Conservation (phyloP, 92 coral and sea anemone species). For the Porites rus region DNA sequence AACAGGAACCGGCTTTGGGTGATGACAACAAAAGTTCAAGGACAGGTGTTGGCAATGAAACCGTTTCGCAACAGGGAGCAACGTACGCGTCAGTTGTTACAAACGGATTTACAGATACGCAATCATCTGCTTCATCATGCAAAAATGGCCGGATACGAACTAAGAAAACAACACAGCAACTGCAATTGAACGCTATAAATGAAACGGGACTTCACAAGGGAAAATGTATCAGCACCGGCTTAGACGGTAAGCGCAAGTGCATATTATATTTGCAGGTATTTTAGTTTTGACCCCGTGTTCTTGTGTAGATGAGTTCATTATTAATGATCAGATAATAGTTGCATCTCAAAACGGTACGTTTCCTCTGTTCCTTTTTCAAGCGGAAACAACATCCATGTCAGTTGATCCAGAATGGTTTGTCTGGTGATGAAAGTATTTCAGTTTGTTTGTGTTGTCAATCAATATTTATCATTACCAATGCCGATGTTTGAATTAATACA, state of each 20-base stretch:
- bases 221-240: conserved; percentile 35
- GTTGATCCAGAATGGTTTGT: conserved; percentile 10
- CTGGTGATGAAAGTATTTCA: conserved; percentile 40
- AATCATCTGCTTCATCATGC: conserved; percentile 21
- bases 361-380: neutral
- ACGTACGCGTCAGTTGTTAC: conserved; percentile 91
- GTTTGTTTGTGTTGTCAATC: conserved; percentile 23
- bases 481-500: neutral
- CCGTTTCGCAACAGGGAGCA: conserved; percentile 40
- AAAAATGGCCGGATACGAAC: conserved; percentile 29
- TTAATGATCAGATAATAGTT: neutral
- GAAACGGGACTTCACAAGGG: conserved; percentile 15
- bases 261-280: conserved; percentile 13
- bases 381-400: neutral
- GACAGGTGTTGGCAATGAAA: conserved; percentile 57
- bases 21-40: conserved; percentile 39
- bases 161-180: neutral
- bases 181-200: neutral
- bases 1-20: conserved; percentile 90
- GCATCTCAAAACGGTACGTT: neutral
- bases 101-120: conserved; percentile 64
- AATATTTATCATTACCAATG: conserved; percentile 4
- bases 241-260: conserved; percentile 35
- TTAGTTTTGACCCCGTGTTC: neutral
- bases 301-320: neutral